Conservation (phyloP, 2,888 invertebrate genomes). For the Agrochola lychnidis region DNA sequence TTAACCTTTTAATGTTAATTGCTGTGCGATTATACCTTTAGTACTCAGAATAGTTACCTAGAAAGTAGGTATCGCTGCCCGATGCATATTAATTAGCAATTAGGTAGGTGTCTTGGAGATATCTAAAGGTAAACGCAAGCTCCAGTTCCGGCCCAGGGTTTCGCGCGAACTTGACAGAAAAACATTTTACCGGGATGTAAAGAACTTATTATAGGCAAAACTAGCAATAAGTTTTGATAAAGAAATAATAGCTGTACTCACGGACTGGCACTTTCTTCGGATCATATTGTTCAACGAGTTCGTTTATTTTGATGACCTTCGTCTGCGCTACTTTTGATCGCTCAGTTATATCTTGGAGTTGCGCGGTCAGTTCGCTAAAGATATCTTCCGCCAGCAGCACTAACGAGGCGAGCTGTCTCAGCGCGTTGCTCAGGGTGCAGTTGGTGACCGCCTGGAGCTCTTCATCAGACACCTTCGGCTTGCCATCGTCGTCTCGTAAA, state of each 20-base stretch:
- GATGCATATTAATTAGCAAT: slow-evolving; percentile 62
- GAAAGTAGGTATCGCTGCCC: slow-evolving; percentile 46
- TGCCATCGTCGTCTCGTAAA: slow-evolving; percentile 91
- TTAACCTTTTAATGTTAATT: slow-evolving; percentile 54
- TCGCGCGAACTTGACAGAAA: slow-evolving; percentile 15
- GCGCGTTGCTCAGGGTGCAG: slow-evolving; percentile 95
- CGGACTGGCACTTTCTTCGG: slow-evolving; percentile 98
- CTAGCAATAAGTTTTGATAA: background rate
- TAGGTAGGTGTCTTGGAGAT: slow-evolving; percentile 50
- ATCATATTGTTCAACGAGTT: slow-evolving; percentile 93
- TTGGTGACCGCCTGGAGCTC: slow-evolving; percentile 97
- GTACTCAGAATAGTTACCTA: slow-evolving; percentile 40
- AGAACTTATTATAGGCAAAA: background rate
- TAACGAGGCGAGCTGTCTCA: slow-evolving; percentile 96
- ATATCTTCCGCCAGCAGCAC: slow-evolving; percentile 96
- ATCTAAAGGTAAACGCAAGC: slow-evolving; percentile 36
- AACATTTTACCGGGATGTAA: background rate
- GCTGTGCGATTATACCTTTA: slow-evolving; percentile 47
- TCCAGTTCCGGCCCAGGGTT: slow-evolving; percentile 19
- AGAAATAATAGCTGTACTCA: slow-evolving; percentile 91
- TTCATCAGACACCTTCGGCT: slow-evolving; percentile 92
- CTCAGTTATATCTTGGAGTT: slow-evolving; percentile 94
- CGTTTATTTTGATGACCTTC: slow-evolving; percentile 93
- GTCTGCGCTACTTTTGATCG: slow-evolving; percentile 93
- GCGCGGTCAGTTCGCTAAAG: slow-evolving; percentile 94